Evolutionary conservation across 2,797 vertebrate species (phyloP).

Genomic region (Lepidocolaptes lacrymiger): DNA sequence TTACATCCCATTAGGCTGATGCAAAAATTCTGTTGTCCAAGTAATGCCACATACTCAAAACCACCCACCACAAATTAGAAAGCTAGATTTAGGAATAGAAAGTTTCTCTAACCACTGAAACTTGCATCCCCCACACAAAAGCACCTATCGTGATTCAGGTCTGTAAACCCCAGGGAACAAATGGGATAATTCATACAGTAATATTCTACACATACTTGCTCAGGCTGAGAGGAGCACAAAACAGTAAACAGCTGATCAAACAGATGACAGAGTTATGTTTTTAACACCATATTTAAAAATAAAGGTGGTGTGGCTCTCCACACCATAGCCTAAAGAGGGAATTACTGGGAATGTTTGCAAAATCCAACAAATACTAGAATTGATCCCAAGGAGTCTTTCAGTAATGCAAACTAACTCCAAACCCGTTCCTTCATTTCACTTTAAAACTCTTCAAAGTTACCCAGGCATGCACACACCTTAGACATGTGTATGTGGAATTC

Average conservation of each 20-base stretch:
- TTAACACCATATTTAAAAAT: not conserved
- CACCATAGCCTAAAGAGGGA: not conserved
- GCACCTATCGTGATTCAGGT: rapidly evolving
- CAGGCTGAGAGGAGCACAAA: not conserved
- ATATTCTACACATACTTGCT: not conserved
- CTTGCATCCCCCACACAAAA: not conserved
- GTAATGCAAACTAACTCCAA: slow-evolving; percentile 3
- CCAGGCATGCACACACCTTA: not conserved
- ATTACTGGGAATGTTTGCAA: slow-evolving; percentile 6
- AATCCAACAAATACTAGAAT: not conserved
- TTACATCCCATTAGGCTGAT: not conserved
- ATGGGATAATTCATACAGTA: not conserved
- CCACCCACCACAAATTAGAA: not conserved
- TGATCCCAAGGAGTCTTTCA: not conserved
- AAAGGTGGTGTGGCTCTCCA: not conserved
- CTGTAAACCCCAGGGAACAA: not conserved
- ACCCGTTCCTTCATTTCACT: not conserved
- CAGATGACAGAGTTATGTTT: not conserved
- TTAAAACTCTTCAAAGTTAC: slow-evolving; percentile 25
- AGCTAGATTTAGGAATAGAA: not conserved
- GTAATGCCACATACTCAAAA: not conserved
- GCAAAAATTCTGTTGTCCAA: not conserved
- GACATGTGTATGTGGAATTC: slow-evolving; percentile 28
- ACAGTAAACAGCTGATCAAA: not conserved
- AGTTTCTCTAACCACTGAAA: not conserved